Percentiles rank a stretch among this genome's conserved stretches.
Evolutionary conservation across 2,888 invertebrate species (phyloP).

Genomic region (Tetragonula carbonaria): DNA sequence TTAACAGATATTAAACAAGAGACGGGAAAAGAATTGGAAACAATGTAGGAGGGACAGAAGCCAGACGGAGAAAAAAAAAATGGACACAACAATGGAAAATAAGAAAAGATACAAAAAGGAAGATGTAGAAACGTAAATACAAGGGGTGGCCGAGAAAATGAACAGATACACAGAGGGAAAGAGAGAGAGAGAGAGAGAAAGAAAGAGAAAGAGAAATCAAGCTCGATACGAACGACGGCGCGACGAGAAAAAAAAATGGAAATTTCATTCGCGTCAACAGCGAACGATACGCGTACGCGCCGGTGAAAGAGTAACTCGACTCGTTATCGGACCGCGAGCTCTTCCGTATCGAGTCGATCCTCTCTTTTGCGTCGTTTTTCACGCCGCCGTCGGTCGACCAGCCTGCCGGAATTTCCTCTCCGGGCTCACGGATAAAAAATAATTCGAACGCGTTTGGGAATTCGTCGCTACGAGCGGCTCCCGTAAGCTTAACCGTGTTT

Average conservation of each 20-base stretch:
- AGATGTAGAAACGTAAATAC: too few species aligned
- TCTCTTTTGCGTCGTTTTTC: constrained; percentile 37
- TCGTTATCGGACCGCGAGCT: constrained; percentile 47
- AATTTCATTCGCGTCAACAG: constrained; percentile 71
- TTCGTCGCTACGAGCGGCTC: not conserved
- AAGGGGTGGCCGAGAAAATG: too few species aligned
- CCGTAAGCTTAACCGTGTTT: not conserved
- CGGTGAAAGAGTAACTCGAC: constrained; percentile 47
- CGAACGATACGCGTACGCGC: constrained; percentile 27
- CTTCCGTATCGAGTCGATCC: constrained; percentile 35
- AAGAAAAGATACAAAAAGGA: too few species aligned
- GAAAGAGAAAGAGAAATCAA: too few species aligned
- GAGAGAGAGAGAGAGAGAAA: too few species aligned
- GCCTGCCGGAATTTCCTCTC: constrained; percentile 23
- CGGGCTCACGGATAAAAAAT: constrained; percentile 26
- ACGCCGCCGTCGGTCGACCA: constrained; percentile 6
- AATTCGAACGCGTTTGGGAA: constrained; percentile 27
- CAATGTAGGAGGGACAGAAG: too few species aligned
- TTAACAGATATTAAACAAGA: too few species aligned
- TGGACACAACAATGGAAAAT: too few species aligned
- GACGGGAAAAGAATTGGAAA: too few species aligned
- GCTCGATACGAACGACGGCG: not conserved
- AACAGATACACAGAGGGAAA: too few species aligned
- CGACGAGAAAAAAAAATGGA: constrained; percentile 71
- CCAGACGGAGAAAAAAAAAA: too few species aligned